phyloP scores from a whole-genome alignment of 2,113 vertebrate species.

The Muntiacus reevesi region DNA sequence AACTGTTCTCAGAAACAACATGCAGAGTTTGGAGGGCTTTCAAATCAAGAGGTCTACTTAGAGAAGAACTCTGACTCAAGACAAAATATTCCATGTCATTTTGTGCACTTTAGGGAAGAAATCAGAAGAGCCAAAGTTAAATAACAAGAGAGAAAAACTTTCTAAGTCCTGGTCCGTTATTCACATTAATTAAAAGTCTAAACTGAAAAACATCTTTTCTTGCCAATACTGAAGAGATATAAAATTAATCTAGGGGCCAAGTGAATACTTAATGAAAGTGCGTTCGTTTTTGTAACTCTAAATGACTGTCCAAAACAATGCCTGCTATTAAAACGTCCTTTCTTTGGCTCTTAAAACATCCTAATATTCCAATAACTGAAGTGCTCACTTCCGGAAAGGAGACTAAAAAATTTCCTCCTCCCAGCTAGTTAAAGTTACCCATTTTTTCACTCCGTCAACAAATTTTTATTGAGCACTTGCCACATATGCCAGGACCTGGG shows the following conservation, averaged over 20 bases:
- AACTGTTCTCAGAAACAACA: slow-evolving; percentile 59
- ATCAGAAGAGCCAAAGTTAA: slow-evolving; percentile 39
- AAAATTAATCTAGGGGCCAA: not conserved
- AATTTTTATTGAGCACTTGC: not conserved
- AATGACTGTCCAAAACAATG: not conserved
- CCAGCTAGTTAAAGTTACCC: not conserved
- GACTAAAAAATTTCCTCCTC: not conserved
- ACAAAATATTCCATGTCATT: slow-evolving; percentile 28
- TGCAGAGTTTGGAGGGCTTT: slow-evolving; percentile 41
- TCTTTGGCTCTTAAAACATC: not conserved
- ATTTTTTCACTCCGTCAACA: not conserved
- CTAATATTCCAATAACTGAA: not conserved
- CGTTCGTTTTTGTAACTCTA: not conserved
- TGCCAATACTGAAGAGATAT: not conserved
- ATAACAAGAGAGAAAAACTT: not conserved
- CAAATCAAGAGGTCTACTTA: slow-evolving; percentile 46
- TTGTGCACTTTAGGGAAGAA: slow-evolving; percentile 77
- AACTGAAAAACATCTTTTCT: not conserved
- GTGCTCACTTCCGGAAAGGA: not conserved
- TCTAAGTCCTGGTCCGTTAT: not conserved
- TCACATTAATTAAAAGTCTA: slow-evolving; percentile 2
- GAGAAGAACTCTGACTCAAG: slow-evolving; percentile 46
- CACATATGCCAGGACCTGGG: not conserved
- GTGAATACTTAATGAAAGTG: not conserved
- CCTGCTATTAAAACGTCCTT: not conserved